These are phyloP conservation scores for Melanotaenia pygmaea DNA, from an alignment of 2,797 vertebrate genomes.

Conservation along the genomic window DNA sequence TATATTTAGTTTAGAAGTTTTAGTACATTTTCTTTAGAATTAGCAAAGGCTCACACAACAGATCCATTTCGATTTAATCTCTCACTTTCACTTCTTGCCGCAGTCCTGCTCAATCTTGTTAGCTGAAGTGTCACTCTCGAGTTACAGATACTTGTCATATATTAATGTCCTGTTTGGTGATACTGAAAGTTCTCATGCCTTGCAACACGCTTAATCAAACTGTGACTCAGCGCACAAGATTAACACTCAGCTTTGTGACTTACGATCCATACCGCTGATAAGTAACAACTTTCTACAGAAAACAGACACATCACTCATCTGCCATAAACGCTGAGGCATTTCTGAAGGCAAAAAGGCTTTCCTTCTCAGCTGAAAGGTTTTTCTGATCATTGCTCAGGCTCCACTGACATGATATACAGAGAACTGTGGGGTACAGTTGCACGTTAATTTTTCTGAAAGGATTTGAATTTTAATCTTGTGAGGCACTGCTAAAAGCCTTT, in stretches of 20 bases:
- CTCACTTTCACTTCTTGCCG: slow-evolving; percentile 8
- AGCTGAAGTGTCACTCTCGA: slow-evolving; percentile 33
- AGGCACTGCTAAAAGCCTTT: slow-evolving; percentile 73
- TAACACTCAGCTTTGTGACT: slow-evolving; percentile 66
- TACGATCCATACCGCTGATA: slow-evolving; percentile 70
- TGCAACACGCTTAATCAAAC: slow-evolving; percentile 67
- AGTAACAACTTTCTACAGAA: slow-evolving; percentile 75
- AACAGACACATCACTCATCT: slow-evolving; percentile 73
- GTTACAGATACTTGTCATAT: slow-evolving; percentile 45
- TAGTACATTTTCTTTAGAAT: slow-evolving; percentile 20
- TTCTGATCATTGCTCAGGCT: slow-evolving; percentile 69
- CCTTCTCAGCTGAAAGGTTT: slow-evolving; percentile 68
- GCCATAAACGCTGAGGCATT: slow-evolving; percentile 70
- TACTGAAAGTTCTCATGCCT: slow-evolving; percentile 54
- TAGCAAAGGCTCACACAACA: slow-evolving; percentile 22
- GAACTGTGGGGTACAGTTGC: slow-evolving; percentile 61
- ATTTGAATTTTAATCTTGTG: slow-evolving; percentile 79
- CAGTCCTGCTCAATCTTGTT: slow-evolving; percentile 25
- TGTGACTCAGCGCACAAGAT: slow-evolving; percentile 68
- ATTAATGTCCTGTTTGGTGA: slow-evolving; percentile 54
- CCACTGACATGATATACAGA: slow-evolving; percentile 71
- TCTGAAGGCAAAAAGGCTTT: slow-evolving; percentile 57
- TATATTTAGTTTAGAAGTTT: slow-evolving; percentile 26
- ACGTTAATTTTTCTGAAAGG: slow-evolving; percentile 85
- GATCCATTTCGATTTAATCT: slow-evolving; percentile 17